A percentile compares a stretch with the other conserved stretches of the same genome.
Evolutionary conservation across 2,888 invertebrate genomes (phyloP).

Genomic region (Cryptosula pallasiana): DNA sequence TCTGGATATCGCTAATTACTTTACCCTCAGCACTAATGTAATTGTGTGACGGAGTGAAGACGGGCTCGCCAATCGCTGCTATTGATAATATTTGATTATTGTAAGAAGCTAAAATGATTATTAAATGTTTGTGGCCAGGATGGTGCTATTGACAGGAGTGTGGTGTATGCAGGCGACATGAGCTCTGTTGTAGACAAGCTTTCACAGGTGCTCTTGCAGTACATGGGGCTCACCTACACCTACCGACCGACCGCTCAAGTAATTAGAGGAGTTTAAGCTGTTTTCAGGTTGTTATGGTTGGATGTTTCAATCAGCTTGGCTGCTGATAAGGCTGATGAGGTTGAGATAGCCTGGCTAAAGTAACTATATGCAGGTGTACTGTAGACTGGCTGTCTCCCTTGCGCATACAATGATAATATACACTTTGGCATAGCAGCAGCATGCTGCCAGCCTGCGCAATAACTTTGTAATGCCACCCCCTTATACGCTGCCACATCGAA

Average conservation of each 20-base stretch:
- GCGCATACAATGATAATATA: not conserved
- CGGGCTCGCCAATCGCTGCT: not conserved
- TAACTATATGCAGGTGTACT: not conserved
- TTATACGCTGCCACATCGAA: no score
- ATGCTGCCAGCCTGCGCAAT: no score
- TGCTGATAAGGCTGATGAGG: not conserved
- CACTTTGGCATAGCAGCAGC: not conserved
- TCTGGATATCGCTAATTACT: not conserved
- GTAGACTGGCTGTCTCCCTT: conserved; percentile 5
- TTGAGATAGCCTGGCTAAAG: not conserved
- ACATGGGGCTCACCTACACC: no score
- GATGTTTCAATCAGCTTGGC: not conserved
- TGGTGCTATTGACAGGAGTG: not conserved
- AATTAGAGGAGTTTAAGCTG: not conserved
- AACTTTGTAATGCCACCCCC: no score
- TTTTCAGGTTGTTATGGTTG: not conserved
- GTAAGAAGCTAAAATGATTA: not conserved
- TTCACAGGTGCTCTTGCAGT: not conserved
- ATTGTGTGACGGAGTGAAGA: not conserved
- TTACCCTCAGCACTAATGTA: not conserved
- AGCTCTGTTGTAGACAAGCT: not conserved
- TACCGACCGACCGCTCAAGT: no score
- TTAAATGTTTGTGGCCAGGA: not conserved
- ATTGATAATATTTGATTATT: not conserved
- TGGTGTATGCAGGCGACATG: not conserved